Conservation (phyloP, 2,797 vertebrate genomes). For the Coccyzus lansbergi region DNA sequence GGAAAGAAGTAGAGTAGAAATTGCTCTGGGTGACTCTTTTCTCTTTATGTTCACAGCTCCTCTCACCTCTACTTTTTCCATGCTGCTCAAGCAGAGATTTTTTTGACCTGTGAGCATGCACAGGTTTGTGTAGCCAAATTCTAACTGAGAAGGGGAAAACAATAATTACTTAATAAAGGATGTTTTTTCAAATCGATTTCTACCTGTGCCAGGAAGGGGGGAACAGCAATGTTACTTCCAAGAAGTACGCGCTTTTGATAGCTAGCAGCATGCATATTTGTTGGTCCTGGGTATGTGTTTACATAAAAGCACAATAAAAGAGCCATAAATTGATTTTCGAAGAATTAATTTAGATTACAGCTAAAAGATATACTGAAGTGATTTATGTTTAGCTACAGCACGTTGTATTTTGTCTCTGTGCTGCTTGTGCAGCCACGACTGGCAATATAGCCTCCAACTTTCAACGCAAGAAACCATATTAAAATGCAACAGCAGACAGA, state of each 20-base stretch:
- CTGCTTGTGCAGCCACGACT: neutral
- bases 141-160: neutral
- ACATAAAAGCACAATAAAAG: slow-evolving; percentile 6
- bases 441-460: neutral
- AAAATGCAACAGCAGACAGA: neutral
- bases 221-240: neutral
- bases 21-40: neutral
- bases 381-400: neutral
- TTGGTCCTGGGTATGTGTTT: neutral
- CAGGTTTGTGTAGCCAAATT: neutral
- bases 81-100: neutral
- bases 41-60: neutral
- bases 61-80: rapidly evolving
- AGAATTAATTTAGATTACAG: neutral
- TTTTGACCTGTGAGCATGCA: neutral
- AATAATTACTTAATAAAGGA: neutral
- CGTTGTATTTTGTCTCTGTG: neutral
- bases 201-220: neutral
- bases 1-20: neutral
- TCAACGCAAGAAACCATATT: neutral
- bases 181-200: neutral
- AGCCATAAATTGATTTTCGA: slow-evolving; percentile 1
- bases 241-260: neutral
- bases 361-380: neutral
- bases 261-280: neutral